Conservation (phyloP, 2,888 invertebrate genomes). For the Amiota minor region DNA sequence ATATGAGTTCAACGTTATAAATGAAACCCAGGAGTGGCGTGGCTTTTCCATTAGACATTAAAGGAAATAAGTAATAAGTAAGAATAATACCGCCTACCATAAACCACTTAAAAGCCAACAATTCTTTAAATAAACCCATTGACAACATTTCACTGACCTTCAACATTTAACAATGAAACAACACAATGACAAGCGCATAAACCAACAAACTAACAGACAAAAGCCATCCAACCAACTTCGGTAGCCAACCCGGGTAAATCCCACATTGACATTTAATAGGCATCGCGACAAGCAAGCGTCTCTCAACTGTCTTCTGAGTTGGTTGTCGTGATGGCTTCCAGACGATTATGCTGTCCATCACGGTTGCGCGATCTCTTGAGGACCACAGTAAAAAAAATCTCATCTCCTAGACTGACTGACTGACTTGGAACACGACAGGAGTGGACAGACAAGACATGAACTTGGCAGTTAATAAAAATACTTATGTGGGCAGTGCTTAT, state of each 20-base stretch:
- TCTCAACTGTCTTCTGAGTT: not conserved
- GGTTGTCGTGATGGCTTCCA: not conserved
- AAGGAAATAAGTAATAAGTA: not conserved
- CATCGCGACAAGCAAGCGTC: not conserved
- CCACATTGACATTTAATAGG: not conserved
- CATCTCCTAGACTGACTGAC: not conserved
- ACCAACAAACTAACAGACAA: not conserved
- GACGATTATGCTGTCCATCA: conserved; percentile 25
- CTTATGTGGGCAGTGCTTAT: conserved; percentile 1
- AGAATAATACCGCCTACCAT: not conserved
- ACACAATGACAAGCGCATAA: not conserved
- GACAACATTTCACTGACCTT: conserved; percentile 36
- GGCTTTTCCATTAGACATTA: not conserved
- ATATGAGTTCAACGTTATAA: not conserved
- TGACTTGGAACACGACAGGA: not conserved
- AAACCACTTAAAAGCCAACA: not conserved
- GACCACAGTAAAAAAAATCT: not conserved
- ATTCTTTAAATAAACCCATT: not conserved
- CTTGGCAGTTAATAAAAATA: conserved; percentile 13
- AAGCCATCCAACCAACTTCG: not conserved
- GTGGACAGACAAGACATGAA: not conserved
- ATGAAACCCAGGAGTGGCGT: not conserved
- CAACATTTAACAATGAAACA: conserved; percentile 38
- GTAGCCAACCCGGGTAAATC: not conserved
- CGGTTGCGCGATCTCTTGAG: not conserved